Percentiles rank a stretch among this genome's conserved stretches.
These are phyloP conservation scores for Dasysyrphus albostriatus DNA, from an alignment of 2,888 invertebrate genomes.

Conservation along the genomic window DNA sequence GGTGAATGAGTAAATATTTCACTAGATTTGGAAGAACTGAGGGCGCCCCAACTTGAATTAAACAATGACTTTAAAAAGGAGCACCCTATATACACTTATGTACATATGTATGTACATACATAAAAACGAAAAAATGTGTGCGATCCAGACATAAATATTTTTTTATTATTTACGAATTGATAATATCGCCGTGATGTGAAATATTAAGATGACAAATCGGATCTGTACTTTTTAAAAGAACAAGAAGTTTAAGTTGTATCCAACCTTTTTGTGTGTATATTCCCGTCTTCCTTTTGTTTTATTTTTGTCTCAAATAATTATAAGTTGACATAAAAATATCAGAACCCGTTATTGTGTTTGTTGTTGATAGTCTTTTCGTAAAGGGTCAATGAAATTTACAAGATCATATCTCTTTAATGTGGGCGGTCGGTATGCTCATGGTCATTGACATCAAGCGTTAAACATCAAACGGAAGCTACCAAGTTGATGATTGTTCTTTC, in stretches of 20 bases:
- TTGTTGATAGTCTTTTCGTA: conserved; percentile 1
- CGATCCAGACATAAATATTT: too few relatives aligned
- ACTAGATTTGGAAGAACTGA: too few relatives aligned
- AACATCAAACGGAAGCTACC: too few relatives aligned
- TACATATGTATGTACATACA: too few relatives aligned
- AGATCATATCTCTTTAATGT: background rate
- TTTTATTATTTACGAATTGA: too few relatives aligned
- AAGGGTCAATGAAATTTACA: conserved; percentile 46
- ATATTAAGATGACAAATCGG: background rate
- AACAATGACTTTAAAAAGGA: too few relatives aligned
- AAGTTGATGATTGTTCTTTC: too few relatives aligned
- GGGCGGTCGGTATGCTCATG: background rate
- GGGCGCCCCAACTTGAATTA: too few relatives aligned
- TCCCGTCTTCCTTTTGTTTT: background rate
- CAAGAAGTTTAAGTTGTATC: background rate
- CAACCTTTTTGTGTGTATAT: background rate
- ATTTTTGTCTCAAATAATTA: background rate
- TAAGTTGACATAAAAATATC: conserved; percentile 20
- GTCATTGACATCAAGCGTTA: conserved; percentile 32
- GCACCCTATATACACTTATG: too few relatives aligned
- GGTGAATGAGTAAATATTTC: too few relatives aligned
- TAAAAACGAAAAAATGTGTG: too few relatives aligned
- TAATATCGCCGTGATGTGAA: background rate
- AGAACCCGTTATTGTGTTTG: conserved; percentile 33
- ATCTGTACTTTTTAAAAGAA: background rate